These are phyloP conservation scores for Rhinoptilus africanus DNA, from an alignment of 2,113 vertebrate species.

Conservation along the genomic window DNA sequence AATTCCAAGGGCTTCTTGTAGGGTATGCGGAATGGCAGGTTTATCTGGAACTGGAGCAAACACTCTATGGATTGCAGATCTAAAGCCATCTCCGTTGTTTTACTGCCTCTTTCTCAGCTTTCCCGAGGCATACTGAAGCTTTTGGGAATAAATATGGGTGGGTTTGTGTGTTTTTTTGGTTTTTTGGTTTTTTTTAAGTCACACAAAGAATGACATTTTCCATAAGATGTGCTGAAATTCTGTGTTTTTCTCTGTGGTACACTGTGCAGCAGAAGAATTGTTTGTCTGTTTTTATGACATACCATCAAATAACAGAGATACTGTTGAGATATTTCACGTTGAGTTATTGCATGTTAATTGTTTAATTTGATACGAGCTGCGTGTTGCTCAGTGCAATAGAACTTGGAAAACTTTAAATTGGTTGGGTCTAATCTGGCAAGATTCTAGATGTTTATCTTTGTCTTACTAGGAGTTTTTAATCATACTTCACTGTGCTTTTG, in stretches of 20 bases:
- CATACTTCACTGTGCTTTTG: neutral
- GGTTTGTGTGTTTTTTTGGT: neutral
- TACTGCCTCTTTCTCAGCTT: neutral
- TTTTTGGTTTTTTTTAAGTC: neutral
- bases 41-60: neutral
- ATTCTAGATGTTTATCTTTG: neutral
- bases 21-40: neutral
- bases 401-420: neutral
- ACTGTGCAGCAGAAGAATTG: neutral
- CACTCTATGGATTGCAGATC: rapidly evolving
- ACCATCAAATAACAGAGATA: neutral
- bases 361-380: neutral
- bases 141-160: neutral
- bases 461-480: neutral
- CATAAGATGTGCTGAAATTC: neutral
- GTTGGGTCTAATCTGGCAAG: neutral
- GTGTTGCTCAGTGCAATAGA: neutral
- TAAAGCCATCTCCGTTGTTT: neutral
- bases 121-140: neutral
- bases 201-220: neutral
- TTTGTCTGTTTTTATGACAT: neutral
- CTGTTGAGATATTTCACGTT: neutral
- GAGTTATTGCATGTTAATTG: neutral
- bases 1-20: neutral
- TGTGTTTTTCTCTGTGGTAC: neutral